Percentiles rank a stretch among this genome's conserved stretches.
Conservation (phyloP, 2,113 vertebrate species). For the Mola mola region DNA sequence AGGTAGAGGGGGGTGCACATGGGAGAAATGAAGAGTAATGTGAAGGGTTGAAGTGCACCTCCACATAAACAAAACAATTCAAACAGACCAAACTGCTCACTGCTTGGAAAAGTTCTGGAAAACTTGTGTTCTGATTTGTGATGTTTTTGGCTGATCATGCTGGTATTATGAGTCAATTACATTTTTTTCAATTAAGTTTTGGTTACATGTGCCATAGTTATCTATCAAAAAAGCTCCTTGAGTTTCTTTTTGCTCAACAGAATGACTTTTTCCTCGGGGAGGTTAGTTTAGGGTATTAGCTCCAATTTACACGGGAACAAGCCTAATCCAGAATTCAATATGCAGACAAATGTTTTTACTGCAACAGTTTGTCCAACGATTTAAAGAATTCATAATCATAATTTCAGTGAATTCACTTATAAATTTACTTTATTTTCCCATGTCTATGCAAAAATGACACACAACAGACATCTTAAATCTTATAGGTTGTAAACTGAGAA, state of each 20-base stretch:
- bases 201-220: too few relatives aligned
- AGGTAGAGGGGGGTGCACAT: neutral
- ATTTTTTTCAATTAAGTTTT: too few relatives aligned
- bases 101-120: neutral
- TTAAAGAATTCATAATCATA: too few relatives aligned
- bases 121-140: too few relatives aligned
- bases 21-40: neutral
- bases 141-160: too few relatives aligned
- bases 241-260: neutral
- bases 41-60: neutral
- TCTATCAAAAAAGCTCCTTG: neutral
- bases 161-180: too few relatives aligned
- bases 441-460: slow-evolving; percentile 18
- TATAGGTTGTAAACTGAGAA: slow-evolving; percentile 14
- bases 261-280: neutral
- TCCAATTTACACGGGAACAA: neutral
- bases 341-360: too few relatives aligned
- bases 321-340: neutral
- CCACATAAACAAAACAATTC: neutral
- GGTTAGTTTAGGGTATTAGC: neutral
- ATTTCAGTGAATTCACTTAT: too few relatives aligned
- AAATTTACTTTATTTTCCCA: slow-evolving; percentile 8
- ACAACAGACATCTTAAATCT: slow-evolving; percentile 14
- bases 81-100: neutral
- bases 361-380: too few relatives aligned